A percentile compares a stretch with the other conserved stretches of the same genome.
phyloP scores from a whole-genome alignment of 2,888 invertebrate species.

The Criorhina ranunculi region DNA sequence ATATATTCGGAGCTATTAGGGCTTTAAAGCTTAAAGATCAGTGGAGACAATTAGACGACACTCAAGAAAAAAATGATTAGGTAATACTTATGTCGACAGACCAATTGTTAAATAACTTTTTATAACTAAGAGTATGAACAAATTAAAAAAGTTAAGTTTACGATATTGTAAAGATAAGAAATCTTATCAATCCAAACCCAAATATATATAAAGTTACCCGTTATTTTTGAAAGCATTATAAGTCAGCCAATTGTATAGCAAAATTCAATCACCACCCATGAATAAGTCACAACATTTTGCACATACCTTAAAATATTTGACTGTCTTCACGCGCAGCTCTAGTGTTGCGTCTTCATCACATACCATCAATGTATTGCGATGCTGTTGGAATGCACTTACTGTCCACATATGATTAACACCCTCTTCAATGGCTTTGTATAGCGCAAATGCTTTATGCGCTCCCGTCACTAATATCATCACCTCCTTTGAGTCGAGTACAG shows the following conservation, averaged over 20 bases:
- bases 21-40: no score
- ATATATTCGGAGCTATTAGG: no score
- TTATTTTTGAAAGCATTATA: constrained; percentile 2
- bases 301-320: constrained; percentile 97
- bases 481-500: constrained; percentile 99
- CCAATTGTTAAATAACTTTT: no score
- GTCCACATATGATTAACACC: constrained; percentile 99
- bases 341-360: constrained; percentile 99
- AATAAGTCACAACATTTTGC: no score
- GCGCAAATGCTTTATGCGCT: constrained; percentile 97
- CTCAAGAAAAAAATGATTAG: no score
- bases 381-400: constrained; percentile 99
- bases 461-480: constrained; percentile 99
- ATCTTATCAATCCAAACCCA: neutral
- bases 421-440: constrained; percentile 99
- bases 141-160: no score
- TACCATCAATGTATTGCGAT: constrained; percentile 95
- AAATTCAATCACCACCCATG: constrained; percentile 24
- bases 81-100: no score
- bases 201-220: neutral
- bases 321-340: constrained; percentile 98
- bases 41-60: no score
- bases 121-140: no score
- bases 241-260: neutral
- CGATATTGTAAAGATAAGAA: neutral